Evolutionary conservation across 2,113 vertebrate genomes (phyloP), one percentile per base, ranked within the genome.

Genomic region (Strix uralensis): DNA sequence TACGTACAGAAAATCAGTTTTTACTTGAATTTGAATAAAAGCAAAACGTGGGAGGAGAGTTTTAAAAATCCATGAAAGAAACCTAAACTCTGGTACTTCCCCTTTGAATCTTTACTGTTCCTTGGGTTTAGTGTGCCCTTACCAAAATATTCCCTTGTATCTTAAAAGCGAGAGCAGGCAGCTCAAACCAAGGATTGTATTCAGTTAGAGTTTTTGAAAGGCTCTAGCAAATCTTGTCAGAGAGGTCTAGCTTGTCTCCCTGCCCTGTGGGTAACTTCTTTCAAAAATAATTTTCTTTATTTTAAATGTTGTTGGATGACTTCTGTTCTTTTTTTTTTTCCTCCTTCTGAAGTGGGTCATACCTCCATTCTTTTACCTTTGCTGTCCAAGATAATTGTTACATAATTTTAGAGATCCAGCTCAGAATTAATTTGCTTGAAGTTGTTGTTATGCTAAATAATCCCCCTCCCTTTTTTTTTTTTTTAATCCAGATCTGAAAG

Each of bases 391-490:
- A 52, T 36, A 34, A 63, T 84, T 82, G 5, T 34, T 52, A 73
- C 0, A 1, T 49, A 58, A 86, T 94, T 82, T 59, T 51, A 29
- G 72, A 57, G 70, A 59, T 67, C 19, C 17, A 13, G 21, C 72
- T 92, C 9, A 4, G 70, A 55, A 77, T 85, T 91, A 89, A 82
- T 51, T 94, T 38, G 58, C 85, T 94, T 67, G 47, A 89, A 62
- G 36, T 93, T 96, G 74, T 94, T 97, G 91, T 96, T 91, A 96
- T 86, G 92, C 86, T 97, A 96, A 98, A 26, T 38, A 38, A 96
- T 94, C 81, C 67, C 54, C 23, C 40, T 13, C 29, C 13, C 86
- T 38, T 85, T 91, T 92, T 91, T 79, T 94, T 94, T 94, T 88
- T 58, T 94, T 74, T 71, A 97, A 96, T 91, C 80, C 84, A 23